Conservation (phyloP, 2,797 vertebrate species). For the Alosa sapidissima region DNA sequence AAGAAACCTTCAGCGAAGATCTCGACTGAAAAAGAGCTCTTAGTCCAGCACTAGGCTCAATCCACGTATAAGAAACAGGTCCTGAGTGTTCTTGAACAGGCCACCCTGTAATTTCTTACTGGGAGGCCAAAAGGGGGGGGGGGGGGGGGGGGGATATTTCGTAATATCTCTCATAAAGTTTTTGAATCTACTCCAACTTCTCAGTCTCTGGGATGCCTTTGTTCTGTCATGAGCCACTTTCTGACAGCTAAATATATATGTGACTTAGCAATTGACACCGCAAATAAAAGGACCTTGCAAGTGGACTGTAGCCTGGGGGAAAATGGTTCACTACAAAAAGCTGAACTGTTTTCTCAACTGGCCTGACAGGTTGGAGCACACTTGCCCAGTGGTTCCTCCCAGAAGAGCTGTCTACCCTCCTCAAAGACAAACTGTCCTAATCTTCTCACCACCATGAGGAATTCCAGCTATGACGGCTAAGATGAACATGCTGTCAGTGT, state of each 20-base stretch:
- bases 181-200: not conserved
- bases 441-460: not conserved
- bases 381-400: not conserved
- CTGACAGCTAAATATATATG: not conserved
- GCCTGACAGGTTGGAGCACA: not conserved
- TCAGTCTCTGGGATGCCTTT: not conserved
- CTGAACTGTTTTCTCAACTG: constrained; percentile 16
- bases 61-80: no score
- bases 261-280: not conserved
- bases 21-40: no score
- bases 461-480: not conserved
- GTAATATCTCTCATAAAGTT: not conserved
- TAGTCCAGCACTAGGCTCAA: no score
- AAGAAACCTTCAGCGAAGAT: no score
- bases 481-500: not conserved
- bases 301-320: not conserved
- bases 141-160: not conserved
- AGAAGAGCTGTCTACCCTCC: not conserved
- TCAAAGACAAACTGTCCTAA: not conserved
- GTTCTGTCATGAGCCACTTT: not conserved
- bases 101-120: no score
- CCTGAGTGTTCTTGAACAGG: not conserved
- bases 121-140: not conserved
- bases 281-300: not conserved
- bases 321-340: not conserved